Percentiles rank a stretch among this genome's conserved stretches.
Evolutionary conservation across 2,797 vertebrate species (phyloP).

Genomic region (Xyrichtys novacula): DNA sequence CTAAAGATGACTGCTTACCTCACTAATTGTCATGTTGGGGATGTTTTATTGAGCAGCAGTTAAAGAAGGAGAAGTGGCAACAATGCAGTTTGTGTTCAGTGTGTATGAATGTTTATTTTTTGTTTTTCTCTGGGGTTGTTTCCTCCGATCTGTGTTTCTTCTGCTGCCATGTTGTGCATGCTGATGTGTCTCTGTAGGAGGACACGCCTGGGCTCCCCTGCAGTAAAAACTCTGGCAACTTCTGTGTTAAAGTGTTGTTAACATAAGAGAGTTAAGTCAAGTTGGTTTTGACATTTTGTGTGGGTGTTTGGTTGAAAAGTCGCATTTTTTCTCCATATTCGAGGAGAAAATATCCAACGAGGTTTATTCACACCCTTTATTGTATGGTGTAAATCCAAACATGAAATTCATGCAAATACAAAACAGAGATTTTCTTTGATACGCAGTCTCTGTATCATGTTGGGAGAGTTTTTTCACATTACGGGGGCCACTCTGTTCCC

Average conservation of each 20-base stretch:
- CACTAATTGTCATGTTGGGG: not conserved
- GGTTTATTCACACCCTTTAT: not conserved
- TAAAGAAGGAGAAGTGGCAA: slow-evolving; percentile 1
- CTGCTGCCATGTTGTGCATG: slow-evolving; percentile 47
- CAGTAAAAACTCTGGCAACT: slow-evolving; percentile 19
- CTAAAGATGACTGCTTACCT: slow-evolving; percentile 13
- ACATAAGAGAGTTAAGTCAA: not conserved
- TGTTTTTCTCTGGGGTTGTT: slow-evolving; percentile 41
- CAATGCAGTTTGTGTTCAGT: slow-evolving; percentile 19
- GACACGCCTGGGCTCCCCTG: slow-evolving; percentile 32
- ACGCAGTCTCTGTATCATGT: slow-evolving; percentile 16
- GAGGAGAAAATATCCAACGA: not conserved
- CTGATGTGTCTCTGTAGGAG: slow-evolving; percentile 42
- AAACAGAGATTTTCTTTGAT: slow-evolving; percentile 41
- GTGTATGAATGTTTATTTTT: slow-evolving; percentile 38
- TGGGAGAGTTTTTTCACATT: slow-evolving; percentile 48
- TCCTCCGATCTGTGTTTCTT: slow-evolving; percentile 49
- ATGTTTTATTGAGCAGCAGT: slow-evolving; percentile 25
- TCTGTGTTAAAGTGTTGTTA: not conserved
- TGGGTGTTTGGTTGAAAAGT: not conserved
- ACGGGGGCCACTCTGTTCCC: slow-evolving; percentile 64
- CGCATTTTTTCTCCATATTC: not conserved
- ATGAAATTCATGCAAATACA: not conserved
- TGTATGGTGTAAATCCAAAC: not conserved
- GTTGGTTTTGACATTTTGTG: not conserved